Evolutionary conservation across 1,140 invertebrate genomes (phyloP).

Genomic region (Parasteatoda tepidariorum): DNA sequence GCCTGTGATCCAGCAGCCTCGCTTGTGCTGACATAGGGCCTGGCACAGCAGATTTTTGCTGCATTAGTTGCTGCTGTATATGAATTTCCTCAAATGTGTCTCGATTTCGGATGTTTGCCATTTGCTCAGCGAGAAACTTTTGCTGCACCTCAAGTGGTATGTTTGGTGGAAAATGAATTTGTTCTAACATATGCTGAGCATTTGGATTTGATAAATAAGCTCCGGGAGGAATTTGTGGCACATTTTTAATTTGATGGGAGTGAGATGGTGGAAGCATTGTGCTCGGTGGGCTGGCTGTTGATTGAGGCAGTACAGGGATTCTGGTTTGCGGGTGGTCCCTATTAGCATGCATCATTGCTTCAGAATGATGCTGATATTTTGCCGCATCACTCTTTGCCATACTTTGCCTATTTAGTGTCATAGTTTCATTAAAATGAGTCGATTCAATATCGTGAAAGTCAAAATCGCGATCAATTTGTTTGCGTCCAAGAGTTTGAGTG

Average conservation of each 20-base stretch:
- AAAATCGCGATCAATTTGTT: constrained; percentile 19
- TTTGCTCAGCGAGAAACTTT: constrained; percentile 32
- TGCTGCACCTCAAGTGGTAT: constrained; percentile 35
- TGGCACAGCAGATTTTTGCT: not conserved
- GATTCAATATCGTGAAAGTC: constrained; percentile 30
- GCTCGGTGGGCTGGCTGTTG: constrained; percentile 29
- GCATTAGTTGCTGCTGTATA: constrained; percentile 10
- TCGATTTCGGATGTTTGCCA: constrained; percentile 33
- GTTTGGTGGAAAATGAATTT: constrained; percentile 27
- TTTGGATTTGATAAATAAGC: constrained; percentile 27
- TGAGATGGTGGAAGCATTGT: constrained; percentile 32
- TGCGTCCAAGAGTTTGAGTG: constrained; percentile 34
- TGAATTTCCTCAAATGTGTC: constrained; percentile 13
- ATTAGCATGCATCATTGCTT: not conserved
- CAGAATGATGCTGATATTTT: constrained; percentile 20
- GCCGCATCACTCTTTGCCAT: constrained; percentile 23
- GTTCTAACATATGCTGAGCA: constrained; percentile 1
- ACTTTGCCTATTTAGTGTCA: constrained; percentile 49
- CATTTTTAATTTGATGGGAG: not conserved
- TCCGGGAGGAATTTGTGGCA: constrained; percentile 8
- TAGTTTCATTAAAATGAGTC: constrained; percentile 32
- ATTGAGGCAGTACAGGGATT: not conserved
- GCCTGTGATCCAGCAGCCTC: constrained; percentile 40
- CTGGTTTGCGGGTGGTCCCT: constrained; percentile 19
- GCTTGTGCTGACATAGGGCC: constrained; percentile 52